Base-by-base conservation (phyloP, 1,140 invertebrate genomes). In the Araneus ventricosus region DNA sequence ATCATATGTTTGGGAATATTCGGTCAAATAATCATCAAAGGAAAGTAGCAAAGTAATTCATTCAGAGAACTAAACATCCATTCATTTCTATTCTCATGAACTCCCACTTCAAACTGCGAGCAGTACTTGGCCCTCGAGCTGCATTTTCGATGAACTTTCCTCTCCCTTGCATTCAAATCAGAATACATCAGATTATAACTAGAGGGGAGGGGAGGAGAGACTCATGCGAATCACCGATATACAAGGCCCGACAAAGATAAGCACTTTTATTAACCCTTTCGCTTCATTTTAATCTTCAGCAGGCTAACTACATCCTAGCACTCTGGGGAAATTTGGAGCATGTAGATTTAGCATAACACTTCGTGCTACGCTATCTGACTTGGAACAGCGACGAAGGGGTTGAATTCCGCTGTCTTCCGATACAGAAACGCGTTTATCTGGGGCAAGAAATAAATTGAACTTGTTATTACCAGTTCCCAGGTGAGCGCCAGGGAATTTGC, bases 181-280 rank as follows among this genome's bases (percentile, higher is more conserved):
- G 70, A 75, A 75, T 75, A 37, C 70, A 75, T 75, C 34, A 75
- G 70, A 75, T 75, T 75, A 75, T 75, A 20, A 75, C 4, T 24
- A 4, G 59, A 63, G 6, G n/a, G n/a, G 24, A 6, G 0, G 59
- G 59, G 24, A 22, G 59, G 6, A 20, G 34, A 17, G 70, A 75
- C 34, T 30, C 10, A 75, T 75, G 70, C 70, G 70, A 75, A 75
- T 75, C 30, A 34, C 30, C 70, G 70, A 34, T 75, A 75, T 37
- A 75, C 70, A 75, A 75, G 30, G 30, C 70, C 30, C 34, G 30
- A 75, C 70, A 75, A 75, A 75, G 70, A 75, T 75, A 75, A 37
- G 70, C 70, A 75, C 70, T 75, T 75, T 75, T 75, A 75, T 75
- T 75, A 75, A 75, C 70, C 70, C 70, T 7, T 75, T 75, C 70